A percentile compares a stretch with the other conserved stretches of the same genome.
Conservation (phyloP, 2,888 invertebrate genomes). For the Drosophila neonasuta region DNA sequence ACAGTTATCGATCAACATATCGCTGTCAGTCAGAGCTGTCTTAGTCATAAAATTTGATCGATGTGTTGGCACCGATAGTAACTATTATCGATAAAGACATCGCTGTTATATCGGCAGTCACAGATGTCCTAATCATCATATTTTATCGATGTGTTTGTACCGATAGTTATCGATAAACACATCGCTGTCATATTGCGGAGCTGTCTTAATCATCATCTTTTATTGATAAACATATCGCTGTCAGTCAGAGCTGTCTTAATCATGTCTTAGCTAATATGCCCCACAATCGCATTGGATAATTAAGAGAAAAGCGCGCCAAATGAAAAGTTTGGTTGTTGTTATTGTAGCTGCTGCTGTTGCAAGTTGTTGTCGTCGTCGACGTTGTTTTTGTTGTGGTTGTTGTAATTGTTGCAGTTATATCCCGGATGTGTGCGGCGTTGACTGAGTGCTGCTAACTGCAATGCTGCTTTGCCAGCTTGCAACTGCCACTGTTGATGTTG, state of each 20-base stretch:
- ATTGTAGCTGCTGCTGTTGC: neutral
- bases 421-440: slow-evolving; percentile 49
- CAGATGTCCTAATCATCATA: no score
- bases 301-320: slow-evolving; percentile 45
- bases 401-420: slow-evolving; percentile 40
- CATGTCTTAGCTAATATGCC: slow-evolving; percentile 14
- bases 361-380: no score
- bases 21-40: no score
- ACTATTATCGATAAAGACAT: neutral
- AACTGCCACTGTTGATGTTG: slow-evolving; percentile 35
- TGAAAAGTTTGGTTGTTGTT: slow-evolving; percentile 17
- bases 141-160: no score
- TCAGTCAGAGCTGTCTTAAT: neutral
- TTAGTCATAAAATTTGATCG: no score
- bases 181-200: no score
- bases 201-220: no score
- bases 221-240: neutral
- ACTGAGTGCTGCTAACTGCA: slow-evolving; percentile 42
- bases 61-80: no score
- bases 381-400: slow-evolving; percentile 15
- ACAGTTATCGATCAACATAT: no score
- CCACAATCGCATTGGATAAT: neutral
- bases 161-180: no score
- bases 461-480: slow-evolving; percentile 20
- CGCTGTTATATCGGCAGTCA: no score